Evolutionary conservation across 2,113 vertebrate species (phyloP).

Genomic region (Spheniscus mendiculus): DNA sequence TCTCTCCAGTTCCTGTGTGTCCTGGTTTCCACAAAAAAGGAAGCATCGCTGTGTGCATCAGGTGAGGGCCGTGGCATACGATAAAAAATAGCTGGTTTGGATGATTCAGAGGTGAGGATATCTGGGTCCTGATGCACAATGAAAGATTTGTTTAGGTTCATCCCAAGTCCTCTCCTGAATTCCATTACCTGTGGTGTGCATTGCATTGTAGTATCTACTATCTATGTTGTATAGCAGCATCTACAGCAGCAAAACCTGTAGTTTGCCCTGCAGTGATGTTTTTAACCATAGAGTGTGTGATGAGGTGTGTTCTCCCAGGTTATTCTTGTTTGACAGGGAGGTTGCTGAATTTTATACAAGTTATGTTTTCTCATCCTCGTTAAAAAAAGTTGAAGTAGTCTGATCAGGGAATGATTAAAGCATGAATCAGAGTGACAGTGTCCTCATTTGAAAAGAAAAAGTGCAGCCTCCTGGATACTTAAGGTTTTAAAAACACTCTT

Average conservation of each 20-base stretch:
- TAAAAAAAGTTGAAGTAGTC: background rate
- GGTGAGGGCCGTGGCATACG: background rate
- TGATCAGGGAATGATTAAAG: background rate
- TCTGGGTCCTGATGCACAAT: background rate
- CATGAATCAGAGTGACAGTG: background rate
- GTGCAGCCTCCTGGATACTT: background rate
- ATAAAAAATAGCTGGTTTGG: background rate
- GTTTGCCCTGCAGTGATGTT: background rate
- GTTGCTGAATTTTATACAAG: background rate
- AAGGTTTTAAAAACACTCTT: background rate
- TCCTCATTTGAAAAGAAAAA: constrained; percentile 22
- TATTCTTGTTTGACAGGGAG: background rate
- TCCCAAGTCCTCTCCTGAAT: background rate
- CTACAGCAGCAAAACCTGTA: background rate
- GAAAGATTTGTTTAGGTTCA: background rate
- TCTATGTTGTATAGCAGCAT: background rate
- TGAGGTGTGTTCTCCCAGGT: background rate
- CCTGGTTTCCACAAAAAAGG: background rate
- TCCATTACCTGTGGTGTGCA: background rate
- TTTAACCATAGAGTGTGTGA: background rate
- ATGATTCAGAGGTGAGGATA: background rate
- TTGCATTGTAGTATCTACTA: background rate
- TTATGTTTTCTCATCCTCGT: background rate
- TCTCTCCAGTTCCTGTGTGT: background rate
- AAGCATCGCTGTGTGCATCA: background rate